These are phyloP conservation scores for Bothrops jararaca DNA, from an alignment of 2,113 vertebrate species.

Conservation along the genomic window DNA sequence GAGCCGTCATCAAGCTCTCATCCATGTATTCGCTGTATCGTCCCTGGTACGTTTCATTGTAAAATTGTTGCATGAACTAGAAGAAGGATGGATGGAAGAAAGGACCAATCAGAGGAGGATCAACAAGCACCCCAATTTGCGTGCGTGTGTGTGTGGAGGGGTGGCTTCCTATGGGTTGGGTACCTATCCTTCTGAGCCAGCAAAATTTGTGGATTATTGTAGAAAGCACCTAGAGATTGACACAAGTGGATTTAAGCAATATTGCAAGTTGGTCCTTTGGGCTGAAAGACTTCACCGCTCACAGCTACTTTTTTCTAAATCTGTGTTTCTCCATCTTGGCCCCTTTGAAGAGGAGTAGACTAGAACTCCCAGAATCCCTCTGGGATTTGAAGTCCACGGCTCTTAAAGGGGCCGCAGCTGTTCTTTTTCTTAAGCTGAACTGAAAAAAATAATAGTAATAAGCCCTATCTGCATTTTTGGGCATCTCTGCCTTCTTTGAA, in stretches of 20 bases:
- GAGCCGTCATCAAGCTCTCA: constrained; percentile 62
- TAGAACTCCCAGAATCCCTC: background rate
- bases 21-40: constrained; percentile 53
- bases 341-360: background rate
- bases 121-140: background rate
- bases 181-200: background rate
- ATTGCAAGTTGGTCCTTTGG: background rate
- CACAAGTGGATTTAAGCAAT: background rate
- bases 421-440: background rate
- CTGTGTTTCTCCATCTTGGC: background rate
- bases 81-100: constrained; percentile 17
- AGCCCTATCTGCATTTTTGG: background rate
- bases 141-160: background rate
- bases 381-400: too few species aligned
- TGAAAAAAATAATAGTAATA: background rate
- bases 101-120: background rate
- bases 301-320: background rate
- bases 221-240: background rate
- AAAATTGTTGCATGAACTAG: constrained; percentile 86
- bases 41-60: constrained; percentile 74
- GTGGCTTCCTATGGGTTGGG: background rate
- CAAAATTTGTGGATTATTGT: background rate
- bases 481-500: background rate
- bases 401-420: background rate
- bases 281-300: background rate